These are phyloP conservation scores for Halyomorpha halys DNA, from an alignment of 1,140 invertebrate genomes.

Conservation along the genomic window DNA sequence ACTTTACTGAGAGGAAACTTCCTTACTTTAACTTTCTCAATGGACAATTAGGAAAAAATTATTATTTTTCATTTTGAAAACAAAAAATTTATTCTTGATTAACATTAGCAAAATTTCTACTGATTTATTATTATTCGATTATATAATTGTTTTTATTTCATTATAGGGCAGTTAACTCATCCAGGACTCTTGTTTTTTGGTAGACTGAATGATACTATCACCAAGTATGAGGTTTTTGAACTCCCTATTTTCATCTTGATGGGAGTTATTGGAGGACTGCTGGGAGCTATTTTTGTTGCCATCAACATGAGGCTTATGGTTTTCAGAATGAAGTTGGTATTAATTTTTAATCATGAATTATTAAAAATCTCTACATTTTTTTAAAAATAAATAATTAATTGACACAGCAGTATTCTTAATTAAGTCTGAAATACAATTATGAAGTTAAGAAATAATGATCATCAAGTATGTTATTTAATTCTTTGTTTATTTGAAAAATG, in stretches of 20 bases:
- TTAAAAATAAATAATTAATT: no score
- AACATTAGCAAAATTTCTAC: background rate
- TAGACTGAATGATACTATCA: slow-evolving; percentile 77
- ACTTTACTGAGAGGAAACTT: no score
- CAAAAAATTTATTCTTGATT: no score
- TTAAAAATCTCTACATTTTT: no score
- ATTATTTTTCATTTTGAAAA: no score
- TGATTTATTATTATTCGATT: background rate
- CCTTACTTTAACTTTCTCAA: no score
- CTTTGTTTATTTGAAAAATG: no score
- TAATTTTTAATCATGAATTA: background rate
- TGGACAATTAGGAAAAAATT: no score
- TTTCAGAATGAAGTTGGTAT: slow-evolving; percentile 65
- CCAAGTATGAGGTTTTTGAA: slow-evolving; percentile 74
- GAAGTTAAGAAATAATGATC: no score
- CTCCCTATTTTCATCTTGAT: slow-evolving; percentile 86
- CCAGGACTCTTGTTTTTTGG: slow-evolving; percentile 90
- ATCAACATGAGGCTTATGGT: slow-evolving; percentile 85
- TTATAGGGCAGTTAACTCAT: slow-evolving; percentile 45
- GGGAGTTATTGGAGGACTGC: slow-evolving; percentile 76
- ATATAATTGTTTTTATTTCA: slow-evolving; percentile 15
- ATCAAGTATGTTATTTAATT: no score
- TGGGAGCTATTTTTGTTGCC: slow-evolving; percentile 90
- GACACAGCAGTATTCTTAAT: no score
- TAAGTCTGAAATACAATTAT: no score